phyloP scores from a whole-genome alignment of 37 sponge, comb jelly and placozoan genomes.

The Beroe forskalii region DNA sequence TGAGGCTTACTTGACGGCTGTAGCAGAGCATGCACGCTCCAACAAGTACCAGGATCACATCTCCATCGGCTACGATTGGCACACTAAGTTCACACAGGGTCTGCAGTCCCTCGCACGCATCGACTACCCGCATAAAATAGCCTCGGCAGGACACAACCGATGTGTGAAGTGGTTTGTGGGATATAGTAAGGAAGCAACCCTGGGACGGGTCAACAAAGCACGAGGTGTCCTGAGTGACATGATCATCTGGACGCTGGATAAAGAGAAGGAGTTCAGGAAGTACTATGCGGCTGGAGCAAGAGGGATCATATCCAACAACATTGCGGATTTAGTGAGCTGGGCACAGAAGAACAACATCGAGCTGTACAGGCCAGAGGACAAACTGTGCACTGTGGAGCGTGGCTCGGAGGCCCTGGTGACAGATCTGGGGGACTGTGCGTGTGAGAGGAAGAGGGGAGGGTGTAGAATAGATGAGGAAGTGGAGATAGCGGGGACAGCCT shows the following conservation, averaged over 20 bases:
- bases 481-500: conserved; percentile 6
- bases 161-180: neutral
- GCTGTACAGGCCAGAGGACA: neutral
- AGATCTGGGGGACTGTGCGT: neutral
- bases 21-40: neutral
- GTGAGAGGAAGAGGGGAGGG: neutral
- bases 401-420: neutral
- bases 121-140: neutral
- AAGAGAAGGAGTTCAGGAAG: neutral
- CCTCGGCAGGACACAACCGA: neutral
- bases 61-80: neutral
- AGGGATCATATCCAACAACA: conserved; percentile 3
- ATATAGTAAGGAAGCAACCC: neutral
- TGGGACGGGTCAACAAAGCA: conserved; percentile 47
- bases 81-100: neutral
- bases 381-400: neutral
- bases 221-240: conserved; percentile 1
- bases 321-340: conserved; percentile 1
- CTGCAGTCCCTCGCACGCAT: neutral
- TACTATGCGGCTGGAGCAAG: conserved; percentile 25
- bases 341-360: neutral
- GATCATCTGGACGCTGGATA: conserved; percentile 33
- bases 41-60: neutral
- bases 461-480: no score
- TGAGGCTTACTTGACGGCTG: neutral